phyloP scores from a whole-genome alignment of 2,888 invertebrate genomes.

The Prosapia bicincta region DNA sequence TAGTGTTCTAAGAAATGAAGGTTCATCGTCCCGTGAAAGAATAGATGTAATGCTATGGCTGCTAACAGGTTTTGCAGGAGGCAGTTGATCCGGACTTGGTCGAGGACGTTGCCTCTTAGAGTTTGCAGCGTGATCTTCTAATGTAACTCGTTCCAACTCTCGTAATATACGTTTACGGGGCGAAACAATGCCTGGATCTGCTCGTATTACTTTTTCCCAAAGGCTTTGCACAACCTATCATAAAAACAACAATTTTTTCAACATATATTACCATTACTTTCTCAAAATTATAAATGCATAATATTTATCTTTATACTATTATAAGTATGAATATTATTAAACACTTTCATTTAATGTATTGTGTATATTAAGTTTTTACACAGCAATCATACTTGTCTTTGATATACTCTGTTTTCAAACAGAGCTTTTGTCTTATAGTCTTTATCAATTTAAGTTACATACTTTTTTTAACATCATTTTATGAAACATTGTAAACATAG shows the following conservation, averaged over 20 bases:
- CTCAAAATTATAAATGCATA: too few species aligned
- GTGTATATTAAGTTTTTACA: too few species aligned
- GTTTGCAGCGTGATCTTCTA: constrained; percentile 66
- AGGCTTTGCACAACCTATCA: constrained; percentile 38
- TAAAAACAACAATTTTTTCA: neutral
- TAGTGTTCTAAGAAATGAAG: constrained; percentile 43
- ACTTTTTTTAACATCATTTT: too few species aligned
- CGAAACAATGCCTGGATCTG: constrained; percentile 62
- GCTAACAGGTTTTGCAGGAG: constrained; percentile 47
- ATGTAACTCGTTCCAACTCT: constrained; percentile 73
- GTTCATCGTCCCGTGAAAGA: constrained; percentile 56
- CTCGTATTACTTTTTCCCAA: constrained; percentile 40
- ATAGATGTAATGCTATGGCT: constrained; percentile 85
- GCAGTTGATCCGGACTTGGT: constrained; percentile 37
- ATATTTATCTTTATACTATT: too few species aligned
- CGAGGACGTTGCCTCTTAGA: constrained; percentile 51
- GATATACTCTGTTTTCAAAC: too few species aligned
- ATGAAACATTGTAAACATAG: too few species aligned
- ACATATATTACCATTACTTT: too few species aligned
- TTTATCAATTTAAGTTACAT: too few species aligned
- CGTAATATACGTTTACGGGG: constrained; percentile 79
- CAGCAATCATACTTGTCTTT: too few species aligned
- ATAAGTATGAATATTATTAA: too few species aligned
- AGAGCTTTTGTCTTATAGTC: too few species aligned
- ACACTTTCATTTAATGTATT: too few species aligned